Conservation (phyloP, 37 sponge, comb jelly and placozoan species). For the Aplysina aerophoba region DNA sequence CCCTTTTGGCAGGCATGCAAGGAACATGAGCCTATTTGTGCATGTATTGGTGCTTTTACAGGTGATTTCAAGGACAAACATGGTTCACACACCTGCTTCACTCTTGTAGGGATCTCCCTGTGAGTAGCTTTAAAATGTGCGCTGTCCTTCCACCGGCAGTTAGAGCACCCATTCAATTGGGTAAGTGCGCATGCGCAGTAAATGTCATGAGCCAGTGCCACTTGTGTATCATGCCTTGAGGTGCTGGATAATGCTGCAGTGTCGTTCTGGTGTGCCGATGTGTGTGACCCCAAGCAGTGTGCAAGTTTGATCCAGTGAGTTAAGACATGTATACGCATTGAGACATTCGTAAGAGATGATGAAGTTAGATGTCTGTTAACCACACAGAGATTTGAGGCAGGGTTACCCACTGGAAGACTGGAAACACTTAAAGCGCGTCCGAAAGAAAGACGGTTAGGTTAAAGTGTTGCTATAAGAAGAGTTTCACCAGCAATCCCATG, state of each 20-base stretch:
- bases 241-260: slow-evolving; percentile 30
- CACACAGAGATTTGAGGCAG: slow-evolving; percentile 33
- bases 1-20: too few relatives aligned
- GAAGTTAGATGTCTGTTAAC: background rate
- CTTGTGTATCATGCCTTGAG: background rate
- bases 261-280: slow-evolving; percentile 36
- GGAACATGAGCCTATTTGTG: too few relatives aligned
- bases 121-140: background rate
- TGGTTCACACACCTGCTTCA: too few relatives aligned
- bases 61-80: too few relatives aligned
- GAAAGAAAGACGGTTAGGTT: slow-evolving; percentile 36
- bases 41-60: too few relatives aligned
- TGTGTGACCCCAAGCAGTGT: slow-evolving; percentile 47
- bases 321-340: background rate
- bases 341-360: background rate
- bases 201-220: background rate
- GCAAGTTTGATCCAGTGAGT: slow-evolving; percentile 45
- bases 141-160: slow-evolving; percentile 13
- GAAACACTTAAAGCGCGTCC: slow-evolving; percentile 56
- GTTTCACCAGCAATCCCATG: background rate
- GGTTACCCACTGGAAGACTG: slow-evolving; percentile 34
- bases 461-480: background rate
- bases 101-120: too few relatives aligned
- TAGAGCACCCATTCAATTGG: background rate
- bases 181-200: background rate